A percentile compares a stretch with the other conserved stretches of the same genome.
Conservation (phyloP, 1,140 invertebrate species). For the Stegodyphus mimosarum region DNA sequence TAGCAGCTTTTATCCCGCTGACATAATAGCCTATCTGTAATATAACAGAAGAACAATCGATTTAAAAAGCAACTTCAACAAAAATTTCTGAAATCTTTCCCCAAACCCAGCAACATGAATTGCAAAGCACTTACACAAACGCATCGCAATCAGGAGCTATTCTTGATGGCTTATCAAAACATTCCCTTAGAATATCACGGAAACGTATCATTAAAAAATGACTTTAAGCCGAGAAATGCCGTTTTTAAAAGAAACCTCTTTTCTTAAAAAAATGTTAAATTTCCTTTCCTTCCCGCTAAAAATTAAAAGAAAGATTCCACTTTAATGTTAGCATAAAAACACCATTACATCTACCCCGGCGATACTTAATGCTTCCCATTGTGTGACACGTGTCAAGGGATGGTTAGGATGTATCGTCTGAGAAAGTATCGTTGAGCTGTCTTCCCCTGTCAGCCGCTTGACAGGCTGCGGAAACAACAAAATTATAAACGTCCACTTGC, state of each 20-base stretch:
- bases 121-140: too few species aligned
- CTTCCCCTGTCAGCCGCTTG: slow-evolving; percentile 42
- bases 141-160: too few species aligned
- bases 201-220: slow-evolving; percentile 51
- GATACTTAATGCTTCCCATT: slow-evolving; percentile 46
- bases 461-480: slow-evolving; percentile 58
- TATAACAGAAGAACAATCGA: too few species aligned
- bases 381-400: slow-evolving; percentile 42
- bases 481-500: slow-evolving; percentile 58
- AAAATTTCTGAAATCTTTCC: too few species aligned
- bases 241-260: slow-evolving; percentile 11
- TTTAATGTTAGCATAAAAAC: slow-evolving; percentile 7
- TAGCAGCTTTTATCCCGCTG: too few species aligned
- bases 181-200: slow-evolving; percentile 25
- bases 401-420: slow-evolving; percentile 14
- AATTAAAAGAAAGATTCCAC: slow-evolving; percentile 4
- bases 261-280: background rate
- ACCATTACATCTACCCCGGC: slow-evolving; percentile 32
- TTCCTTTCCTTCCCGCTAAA: background rate
- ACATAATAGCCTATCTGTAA: too few species aligned
- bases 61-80: too few species aligned
- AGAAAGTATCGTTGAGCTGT: slow-evolving; percentile 33
- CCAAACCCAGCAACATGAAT: too few species aligned
- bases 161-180: slow-evolving; percentile 50
- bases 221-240: background rate